A percentile compares a stretch with the other conserved stretches of the same genome.
Evolutionary conservation across 1,140 invertebrate genomes (phyloP).

Genomic region (Anoplolepis gracilipes): DNA sequence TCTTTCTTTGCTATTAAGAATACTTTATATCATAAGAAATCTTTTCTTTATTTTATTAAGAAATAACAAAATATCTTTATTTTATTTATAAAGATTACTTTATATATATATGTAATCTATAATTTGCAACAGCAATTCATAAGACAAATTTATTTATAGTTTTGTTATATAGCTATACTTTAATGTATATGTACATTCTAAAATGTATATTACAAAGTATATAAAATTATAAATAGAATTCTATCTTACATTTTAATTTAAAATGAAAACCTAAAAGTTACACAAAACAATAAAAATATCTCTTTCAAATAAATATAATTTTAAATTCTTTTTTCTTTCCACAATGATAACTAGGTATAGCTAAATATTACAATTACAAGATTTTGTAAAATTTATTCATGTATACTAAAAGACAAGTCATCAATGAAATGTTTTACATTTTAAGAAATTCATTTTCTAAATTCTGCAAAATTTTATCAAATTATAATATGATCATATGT

Average conservation of each 20-base stretch:
- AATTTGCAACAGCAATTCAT: no score
- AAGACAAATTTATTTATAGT: no score
- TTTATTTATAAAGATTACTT: neutral
- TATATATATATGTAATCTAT: no score
- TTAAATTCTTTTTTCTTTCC: neutral
- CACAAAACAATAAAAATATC: neutral
- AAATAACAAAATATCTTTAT: neutral
- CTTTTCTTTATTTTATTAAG: neutral
- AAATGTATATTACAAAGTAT: neutral
- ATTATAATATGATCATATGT: neutral
- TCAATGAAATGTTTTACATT: neutral
- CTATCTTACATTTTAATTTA: no score
- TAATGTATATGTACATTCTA: no score
- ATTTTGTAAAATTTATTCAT: slow-evolving; percentile 3
- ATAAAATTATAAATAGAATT: no score
- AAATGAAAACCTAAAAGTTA: no score
- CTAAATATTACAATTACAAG: neutral
- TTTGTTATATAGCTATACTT: no score
- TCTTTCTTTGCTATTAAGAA: neutral
- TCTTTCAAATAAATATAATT: neutral
- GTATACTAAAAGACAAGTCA: neutral
- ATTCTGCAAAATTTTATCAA: neutral
- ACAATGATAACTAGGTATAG: neutral
- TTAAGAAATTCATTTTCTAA: neutral
- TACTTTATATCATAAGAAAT: neutral